phyloP scores from a whole-genome alignment of 2,888 invertebrate species.

The Pharmacophagus antenor region DNA sequence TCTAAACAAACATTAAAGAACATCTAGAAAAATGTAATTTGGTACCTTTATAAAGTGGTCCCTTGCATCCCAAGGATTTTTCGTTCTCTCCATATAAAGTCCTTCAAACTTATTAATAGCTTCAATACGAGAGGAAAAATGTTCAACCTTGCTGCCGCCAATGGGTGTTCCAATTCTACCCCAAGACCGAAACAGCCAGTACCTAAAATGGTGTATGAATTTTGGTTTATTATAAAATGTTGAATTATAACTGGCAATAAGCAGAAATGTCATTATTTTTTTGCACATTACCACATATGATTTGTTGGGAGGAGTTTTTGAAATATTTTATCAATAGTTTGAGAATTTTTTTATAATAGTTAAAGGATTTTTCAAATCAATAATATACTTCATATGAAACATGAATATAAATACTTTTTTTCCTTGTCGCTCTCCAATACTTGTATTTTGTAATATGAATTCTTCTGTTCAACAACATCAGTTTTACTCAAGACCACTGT shows the following conservation, averaged over 20 bases:
- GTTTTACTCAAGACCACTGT: constrained; percentile 91
- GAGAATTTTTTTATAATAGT: no score
- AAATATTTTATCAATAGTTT: no score
- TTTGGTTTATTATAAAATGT: no score
- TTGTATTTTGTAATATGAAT: constrained; percentile 97
- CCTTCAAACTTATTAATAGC: constrained; percentile 84
- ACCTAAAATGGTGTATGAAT: constrained; percentile 59
- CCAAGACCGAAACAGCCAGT: constrained; percentile 95
- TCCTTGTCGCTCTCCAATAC: constrained; percentile 87
- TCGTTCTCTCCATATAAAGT: constrained; percentile 89
- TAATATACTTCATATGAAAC: neutral
- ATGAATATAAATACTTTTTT: constrained; percentile 66
- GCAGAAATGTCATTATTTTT: neutral
- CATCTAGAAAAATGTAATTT: neutral
- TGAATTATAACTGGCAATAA: neutral
- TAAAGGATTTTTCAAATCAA: no score
- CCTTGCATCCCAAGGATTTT: constrained; percentile 88
- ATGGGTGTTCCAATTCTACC: constrained; percentile 97
- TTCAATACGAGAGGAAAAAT: constrained; percentile 62
- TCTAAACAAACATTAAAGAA: neutral
- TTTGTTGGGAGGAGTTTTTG: no score
- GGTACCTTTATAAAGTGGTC: constrained; percentile 82
- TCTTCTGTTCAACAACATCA: constrained; percentile 92
- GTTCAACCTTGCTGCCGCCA: constrained; percentile 86
- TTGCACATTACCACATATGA: no score